Evolutionary conservation across 2,888 invertebrate genomes (phyloP), one percentile per base, ranked within the genome.

Genomic region (Embidobia sp.): DNA sequence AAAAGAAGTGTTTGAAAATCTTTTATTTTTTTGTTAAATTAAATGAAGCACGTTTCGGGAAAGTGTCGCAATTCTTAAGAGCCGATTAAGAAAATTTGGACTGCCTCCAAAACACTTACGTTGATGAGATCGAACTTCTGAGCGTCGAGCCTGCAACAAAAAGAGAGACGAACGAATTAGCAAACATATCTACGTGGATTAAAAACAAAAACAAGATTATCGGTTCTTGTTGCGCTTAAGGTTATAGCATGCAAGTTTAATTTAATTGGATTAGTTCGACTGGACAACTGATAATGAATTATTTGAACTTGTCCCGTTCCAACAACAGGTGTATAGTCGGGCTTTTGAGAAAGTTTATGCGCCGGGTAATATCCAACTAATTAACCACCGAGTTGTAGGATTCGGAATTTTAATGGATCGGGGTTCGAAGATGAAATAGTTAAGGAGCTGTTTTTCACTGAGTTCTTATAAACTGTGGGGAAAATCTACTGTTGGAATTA

Each of bases 111-210:
- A 64, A 77, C 90, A 95, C 96, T 96, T 91, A 97, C 97, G 90
- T 97, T 96, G 82, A 97, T 96, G 90, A 97, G 92, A 85, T 94
- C 93, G 89, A 97, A 95, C 89, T 95, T 95, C 86, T 95, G 94
- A 82, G 92, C 92, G 83, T 96, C 95, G 90, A 97, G 92, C 89
- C 96, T 97, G 92, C 44, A 92, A 92, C 83, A 87, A 79, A 86
- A 85, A 81, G 59, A 11, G 5, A 79, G 78, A 69, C 0, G 26
- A 40, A 33, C 59, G 22, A 48, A 66, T 53, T 53, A 0, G 35
- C 37, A 59, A 42, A 70, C 31, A 46, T 35, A 44, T 44, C 33
- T 70, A 10, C n/a, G 5, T 3, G 3, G 5, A 13, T 13, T 6
- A 29, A 27, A 16, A n/a, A 29, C 15, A 18, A 19, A 16, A n/a